A percentile compares a stretch with the other conserved stretches of the same genome.
Evolutionary conservation across 2,888 invertebrate genomes (phyloP).

Genomic region (Slavum lentiscoides): DNA sequence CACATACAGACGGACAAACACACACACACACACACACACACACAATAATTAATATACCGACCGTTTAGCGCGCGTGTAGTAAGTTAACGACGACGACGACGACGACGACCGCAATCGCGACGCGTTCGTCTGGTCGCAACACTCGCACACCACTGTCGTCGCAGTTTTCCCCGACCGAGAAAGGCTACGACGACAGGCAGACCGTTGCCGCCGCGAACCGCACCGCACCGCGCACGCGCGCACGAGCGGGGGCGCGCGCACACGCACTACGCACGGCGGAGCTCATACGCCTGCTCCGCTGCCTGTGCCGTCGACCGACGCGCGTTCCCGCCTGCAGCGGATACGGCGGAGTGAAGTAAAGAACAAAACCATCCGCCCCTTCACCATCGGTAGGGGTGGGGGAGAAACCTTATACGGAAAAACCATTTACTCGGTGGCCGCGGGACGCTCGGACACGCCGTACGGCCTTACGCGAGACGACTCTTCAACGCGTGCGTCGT

Average conservation of each 20-base stretch:
- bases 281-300: not conserved
- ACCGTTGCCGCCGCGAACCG: slow-evolving; percentile 26
- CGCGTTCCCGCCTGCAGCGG: not conserved
- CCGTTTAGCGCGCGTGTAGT: not conserved
- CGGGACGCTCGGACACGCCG: slow-evolving; percentile 28
- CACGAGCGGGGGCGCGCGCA: slow-evolving; percentile 17
- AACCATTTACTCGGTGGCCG: slow-evolving; percentile 17
- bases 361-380: too few species aligned
- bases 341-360: not conserved
- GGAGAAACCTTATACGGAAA: slow-evolving; percentile 15
- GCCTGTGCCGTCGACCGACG: not conserved
- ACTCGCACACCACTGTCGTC: slow-evolving; percentile 38
- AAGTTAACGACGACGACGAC: slow-evolving; percentile 56
- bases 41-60: not conserved
- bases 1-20: not conserved
- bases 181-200: slow-evolving; percentile 5
- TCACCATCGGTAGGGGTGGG: too few species aligned
- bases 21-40: not conserved
- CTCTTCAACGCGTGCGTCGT: too few species aligned
- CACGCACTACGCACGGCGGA: slow-evolving; percentile 22
- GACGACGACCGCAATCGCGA: slow-evolving; percentile 58
- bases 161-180: slow-evolving; percentile 15
- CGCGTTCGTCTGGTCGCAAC: slow-evolving; percentile 28
- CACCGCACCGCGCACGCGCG: not conserved
- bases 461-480: not conserved